These are phyloP conservation scores for Leptopilina myrica DNA, from an alignment of 2,888 invertebrate species.

Conservation along the genomic window DNA sequence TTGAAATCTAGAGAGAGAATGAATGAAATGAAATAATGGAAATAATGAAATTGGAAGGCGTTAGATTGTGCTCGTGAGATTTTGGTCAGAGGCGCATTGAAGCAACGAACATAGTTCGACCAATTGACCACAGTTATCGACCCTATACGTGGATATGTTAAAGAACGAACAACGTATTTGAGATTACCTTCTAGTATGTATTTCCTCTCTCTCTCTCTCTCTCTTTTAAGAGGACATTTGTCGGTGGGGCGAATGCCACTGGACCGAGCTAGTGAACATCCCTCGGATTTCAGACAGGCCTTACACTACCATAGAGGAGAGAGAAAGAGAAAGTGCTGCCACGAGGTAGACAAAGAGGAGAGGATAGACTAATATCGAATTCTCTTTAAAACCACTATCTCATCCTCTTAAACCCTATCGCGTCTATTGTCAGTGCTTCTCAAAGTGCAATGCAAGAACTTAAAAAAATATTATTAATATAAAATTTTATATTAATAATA, in stretches of 20 bases:
- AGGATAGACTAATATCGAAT: conserved; percentile 54
- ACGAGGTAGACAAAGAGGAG: conserved; percentile 42
- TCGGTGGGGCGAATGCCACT: conserved; percentile 44
- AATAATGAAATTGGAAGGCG: conserved; percentile 22
- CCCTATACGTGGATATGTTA: conserved; percentile 48
- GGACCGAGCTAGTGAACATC: conserved; percentile 48
- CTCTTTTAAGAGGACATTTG: conserved; percentile 52
- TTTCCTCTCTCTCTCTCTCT: conserved; percentile 31
- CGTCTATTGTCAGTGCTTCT: conserved; percentile 50
- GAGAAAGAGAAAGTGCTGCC: background rate
- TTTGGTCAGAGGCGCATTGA: conserved; percentile 23
- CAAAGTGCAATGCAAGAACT: conserved; percentile 28
- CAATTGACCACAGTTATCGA: conserved; percentile 33
- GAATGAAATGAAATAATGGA: background rate
- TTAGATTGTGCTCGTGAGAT: conserved; percentile 18
- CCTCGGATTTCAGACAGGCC: conserved; percentile 43
- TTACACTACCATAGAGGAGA: conserved; percentile 17
- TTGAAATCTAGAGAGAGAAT: background rate
- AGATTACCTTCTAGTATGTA: conserved; percentile 42
- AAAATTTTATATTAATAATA: too few relatives aligned
- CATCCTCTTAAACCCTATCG: conserved; percentile 51
- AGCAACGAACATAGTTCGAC: conserved; percentile 16
- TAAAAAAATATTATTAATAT: background rate
- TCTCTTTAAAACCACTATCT: conserved; percentile 51
- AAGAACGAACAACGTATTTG: conserved; percentile 52